These are phyloP conservation scores for Leptobrachium leishanense DNA, from an alignment of 2,113 vertebrate species.

Conservation along the genomic window DNA sequence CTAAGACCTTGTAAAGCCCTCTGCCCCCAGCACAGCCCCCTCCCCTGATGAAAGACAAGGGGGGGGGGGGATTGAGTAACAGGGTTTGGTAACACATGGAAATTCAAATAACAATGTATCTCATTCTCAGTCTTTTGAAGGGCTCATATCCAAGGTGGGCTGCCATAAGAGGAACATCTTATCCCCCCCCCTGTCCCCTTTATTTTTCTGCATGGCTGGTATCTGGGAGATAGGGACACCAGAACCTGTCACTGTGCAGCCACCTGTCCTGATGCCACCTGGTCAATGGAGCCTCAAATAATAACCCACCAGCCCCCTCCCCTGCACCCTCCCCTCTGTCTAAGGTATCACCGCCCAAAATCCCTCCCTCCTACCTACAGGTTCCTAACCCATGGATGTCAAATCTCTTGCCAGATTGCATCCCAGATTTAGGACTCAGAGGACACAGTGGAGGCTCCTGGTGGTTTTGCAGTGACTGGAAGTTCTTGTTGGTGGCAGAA, in stretches of 20 bases:
- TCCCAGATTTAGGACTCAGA: slow-evolving; percentile 3
- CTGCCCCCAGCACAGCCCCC: slow-evolving; percentile 14
- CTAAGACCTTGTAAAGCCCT: slow-evolving; percentile 4
- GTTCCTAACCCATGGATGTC: slow-evolving; percentile 50
- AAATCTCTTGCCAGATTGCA: slow-evolving; percentile 56
- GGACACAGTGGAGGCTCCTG: slow-evolving; percentile 18
- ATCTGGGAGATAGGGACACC: slow-evolving; percentile 31
- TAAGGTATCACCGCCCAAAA: not conserved
- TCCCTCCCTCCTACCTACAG: slow-evolving; percentile 13
- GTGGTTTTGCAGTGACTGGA: slow-evolving; percentile 31
- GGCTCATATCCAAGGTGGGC: slow-evolving; percentile 52
- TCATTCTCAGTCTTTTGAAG: slow-evolving; percentile 54
- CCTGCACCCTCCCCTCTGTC: slow-evolving; percentile 10
- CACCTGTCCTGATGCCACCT: slow-evolving; percentile 90
- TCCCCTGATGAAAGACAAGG: slow-evolving; percentile 26
- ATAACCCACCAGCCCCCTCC: not conserved
- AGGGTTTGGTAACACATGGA: slow-evolving; percentile 58
- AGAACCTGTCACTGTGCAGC: slow-evolving; percentile 48
- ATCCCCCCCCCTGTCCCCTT: not conserved
- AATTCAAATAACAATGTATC: slow-evolving; percentile 55
- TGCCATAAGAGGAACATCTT: not conserved
- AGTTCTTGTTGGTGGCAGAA: slow-evolving; percentile 8
- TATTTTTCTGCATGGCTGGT: slow-evolving; percentile 18
- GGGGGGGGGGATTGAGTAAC: not conserved
- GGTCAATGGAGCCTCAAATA: slow-evolving; percentile 65